Base-by-base conservation (phyloP, 2,113 vertebrate genomes). In the Herpetotheres cachinnans region DNA sequence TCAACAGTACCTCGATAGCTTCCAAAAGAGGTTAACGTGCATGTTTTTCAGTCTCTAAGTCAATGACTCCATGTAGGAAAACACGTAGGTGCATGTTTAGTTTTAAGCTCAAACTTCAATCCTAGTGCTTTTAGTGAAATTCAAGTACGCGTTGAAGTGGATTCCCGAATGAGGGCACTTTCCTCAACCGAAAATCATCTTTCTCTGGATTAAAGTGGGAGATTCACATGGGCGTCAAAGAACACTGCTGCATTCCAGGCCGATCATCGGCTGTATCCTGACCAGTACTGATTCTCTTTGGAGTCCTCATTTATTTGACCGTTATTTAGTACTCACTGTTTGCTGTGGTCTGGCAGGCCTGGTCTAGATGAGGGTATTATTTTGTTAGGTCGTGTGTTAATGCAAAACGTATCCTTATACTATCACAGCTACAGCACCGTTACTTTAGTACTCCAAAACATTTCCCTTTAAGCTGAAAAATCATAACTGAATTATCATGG, bases 401-500 rank as follows among this genome's bases (percentile, higher is more conserved):
- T 52, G 30, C n/a, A 67, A 73, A 93, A 50, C 54, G 32, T 54
- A 61, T 29, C 73, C 73, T 66, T 70, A 15, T 4, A 29, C 16
- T 82, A 42, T 72, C 47, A 55, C 47, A 79, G 77, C 55, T 89
- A 47, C n/a, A 87, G 61, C 12, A 42, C 21, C 18, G 18, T 56
- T 71, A 19, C 50, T 69, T 25, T 1, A 69, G 32, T 34, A 44
- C 76, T 78, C 52, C 24, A 56, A 79, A 94, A 56, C 7, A 21
- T 38, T 87, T 81, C 56, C 40, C 65, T 93, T 91, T 85, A 86
- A 95, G 78, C 70, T 79, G 50, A 88, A 88, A 87, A 93, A 42
- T 74, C 73, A 32, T 87, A 79, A 90, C 70, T 44, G 87, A 96
- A 93, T 95, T 82, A 79, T 63, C 73, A 76, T 27, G 74, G 88